Evolutionary conservation across 2,888 invertebrate species (phyloP), one percentile per base, ranked within the genome.

Genomic region (Acronicta aceris): DNA sequence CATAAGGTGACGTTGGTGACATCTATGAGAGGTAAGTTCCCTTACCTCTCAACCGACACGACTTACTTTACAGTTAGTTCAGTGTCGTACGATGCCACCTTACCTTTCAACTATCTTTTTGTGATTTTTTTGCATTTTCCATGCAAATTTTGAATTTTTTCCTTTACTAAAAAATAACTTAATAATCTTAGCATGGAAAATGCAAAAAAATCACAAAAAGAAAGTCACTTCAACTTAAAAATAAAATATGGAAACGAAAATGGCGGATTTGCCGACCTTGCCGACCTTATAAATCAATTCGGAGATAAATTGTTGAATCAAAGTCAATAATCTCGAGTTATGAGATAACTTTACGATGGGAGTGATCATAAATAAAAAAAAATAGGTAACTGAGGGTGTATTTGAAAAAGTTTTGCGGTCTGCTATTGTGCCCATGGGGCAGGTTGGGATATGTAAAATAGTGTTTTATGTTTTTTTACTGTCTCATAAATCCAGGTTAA

Each of bases 321-420:
- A 71, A 71, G 74, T 74, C 74, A 71, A 77, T 75, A 76, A 75
- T 74, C 53, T 57, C 42, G 49, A 75, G 64, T 74, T 75, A 75
- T 66, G 77, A 64, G 73, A 69, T 76, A 63, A 74, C 53, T 74
- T 76, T 62, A 65, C 36, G 61, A 73, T 41, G 41, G 45, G 41
- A 21, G 16, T 21, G 76, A 57, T 60, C 76, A 46, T 73, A 74
- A 75, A 74, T 76, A 65, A 59, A 74, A 69, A 59, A 65, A 65
- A 58, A 42, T 33, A 50, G 41, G 40, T 15, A 47, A 55, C 43
- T 64, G 59, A 46, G 61, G 64, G n/a, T 21, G 61, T 59, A 62
- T 59, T 52, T 48, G 43, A 25, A 48, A 47, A 47, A 64, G 38
- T 59, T 63, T 38, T 17, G 17, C 36, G 36, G 30, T 45, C 33